Evolutionary conservation across 1,140 invertebrate species (phyloP).

Genomic region (Drosophila erecta): DNA sequence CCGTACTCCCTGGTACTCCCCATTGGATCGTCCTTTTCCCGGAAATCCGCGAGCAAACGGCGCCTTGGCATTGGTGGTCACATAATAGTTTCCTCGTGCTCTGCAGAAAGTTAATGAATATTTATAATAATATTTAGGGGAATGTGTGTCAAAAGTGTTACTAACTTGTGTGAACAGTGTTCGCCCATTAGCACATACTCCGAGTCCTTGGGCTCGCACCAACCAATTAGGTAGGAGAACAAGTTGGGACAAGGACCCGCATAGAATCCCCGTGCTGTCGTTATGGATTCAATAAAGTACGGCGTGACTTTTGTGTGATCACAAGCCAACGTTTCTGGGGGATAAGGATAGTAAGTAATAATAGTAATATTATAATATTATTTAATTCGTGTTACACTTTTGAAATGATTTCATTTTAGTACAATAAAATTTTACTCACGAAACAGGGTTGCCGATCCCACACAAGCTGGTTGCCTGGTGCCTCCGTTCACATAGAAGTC

Average conservation of each 20-base stretch:
- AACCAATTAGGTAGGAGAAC: conserved; percentile 92
- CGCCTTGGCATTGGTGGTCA: conserved; percentile 93
- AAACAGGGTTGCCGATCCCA: conserved; percentile 89
- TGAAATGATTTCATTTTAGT: no score
- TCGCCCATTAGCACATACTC: conserved; percentile 94
- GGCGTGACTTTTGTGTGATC: conserved; percentile 95
- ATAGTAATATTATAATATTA: not conserved
- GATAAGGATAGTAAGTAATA: not conserved
- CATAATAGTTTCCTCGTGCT: conserved; percentile 92
- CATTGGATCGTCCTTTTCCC: conserved; percentile 85
- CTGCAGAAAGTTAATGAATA: conserved; percentile 85
- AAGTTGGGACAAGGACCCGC: conserved; percentile 92
- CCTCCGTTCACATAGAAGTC: conserved; percentile 97
- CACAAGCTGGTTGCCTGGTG: conserved; percentile 93
- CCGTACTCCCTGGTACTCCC: conserved; percentile 78
- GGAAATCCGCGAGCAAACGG: conserved; percentile 93
- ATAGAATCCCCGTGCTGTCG: conserved; percentile 91
- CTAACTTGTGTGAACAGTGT: conserved; percentile 90
- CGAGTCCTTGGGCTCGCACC: conserved; percentile 90
- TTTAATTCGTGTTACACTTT: no score
- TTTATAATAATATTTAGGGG: not conserved
- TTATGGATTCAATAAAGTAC: conserved; percentile 94
- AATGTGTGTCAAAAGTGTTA: not conserved
- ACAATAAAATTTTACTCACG: conserved; percentile 86
- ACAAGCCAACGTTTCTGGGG: conserved; percentile 91